Base-by-base conservation (phyloP, 2,888 invertebrate species). In the Coelopa pilipes region DNA sequence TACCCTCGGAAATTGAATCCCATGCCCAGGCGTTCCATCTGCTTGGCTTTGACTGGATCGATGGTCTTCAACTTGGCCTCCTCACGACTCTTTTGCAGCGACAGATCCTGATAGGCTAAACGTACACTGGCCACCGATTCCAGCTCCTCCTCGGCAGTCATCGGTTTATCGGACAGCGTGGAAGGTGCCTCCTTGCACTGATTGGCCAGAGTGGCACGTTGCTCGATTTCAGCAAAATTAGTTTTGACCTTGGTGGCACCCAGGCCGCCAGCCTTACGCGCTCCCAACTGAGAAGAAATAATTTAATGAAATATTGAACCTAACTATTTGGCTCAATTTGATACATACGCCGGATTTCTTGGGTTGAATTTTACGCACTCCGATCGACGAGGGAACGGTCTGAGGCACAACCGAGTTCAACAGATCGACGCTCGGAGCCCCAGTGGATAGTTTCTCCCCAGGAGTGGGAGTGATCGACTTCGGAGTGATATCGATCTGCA, bases 171-270 rank as follows among this genome's bases (percentile, higher is more conserved):
- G 60, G 78, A 74, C 19, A 83, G 84, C 34, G 17, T 72, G 10
- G 76, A 72, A 5, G 78, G 74, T 34, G 80, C 85, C 73, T 89
- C 83, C 78, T 91, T 91, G 66, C 93, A 90, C 86, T 95, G 94
- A 87, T 96, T 95, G 2, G 94, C 92, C 87, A 94, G 90, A 81
- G 93, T 93, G 9, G 97, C 98, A 83, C 95, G 94, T 78, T 93
- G 92, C 88, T 99, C 98, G 76, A 99, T 92, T 84, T 97, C 98
- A 19, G 95, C 95, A 87, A 99, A 99, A 88, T 98, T 96, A 4
- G 96, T 92, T 82, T 94, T 94, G 45, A 99, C 96, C 87, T 96
- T 95, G 69, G 96, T 97, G 17, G 99, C 99, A 68, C 99, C 99
- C 71, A 99, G 89, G 0, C 95, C 95, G 57, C 94, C 92, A 9